Base-by-base conservation (phyloP, 2,113 vertebrate species). In the Monopterus albus region DNA sequence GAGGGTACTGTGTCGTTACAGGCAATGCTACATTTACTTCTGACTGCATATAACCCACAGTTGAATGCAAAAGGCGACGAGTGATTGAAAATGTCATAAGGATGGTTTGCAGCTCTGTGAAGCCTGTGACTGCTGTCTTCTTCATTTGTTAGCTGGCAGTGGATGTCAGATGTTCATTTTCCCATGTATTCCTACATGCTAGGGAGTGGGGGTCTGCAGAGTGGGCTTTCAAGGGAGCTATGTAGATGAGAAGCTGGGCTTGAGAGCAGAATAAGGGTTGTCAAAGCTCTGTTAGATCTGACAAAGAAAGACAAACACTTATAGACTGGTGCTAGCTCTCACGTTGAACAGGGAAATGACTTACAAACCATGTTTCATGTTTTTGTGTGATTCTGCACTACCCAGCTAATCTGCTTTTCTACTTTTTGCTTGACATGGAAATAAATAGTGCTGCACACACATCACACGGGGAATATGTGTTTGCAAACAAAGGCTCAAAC, bases 111-210 rank as follows among this genome's bases (percentile, higher is more conserved):
- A 61, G 43, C 56, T 75, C 55, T 81, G 17, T 21, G 47, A 67
- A 57, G 38, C 49, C 49, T 82, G 53, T 39, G 71, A 78, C 72
- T 59, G 42, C 53, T 61, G 53, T 60, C 35, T 49, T 57, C 62
- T 71, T 84, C 29, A 35, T 82, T 78, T 73, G 42, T 71, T 61
- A 33, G 62, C 71, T 79, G 78, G 73, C 60, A 80, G 43, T 73
- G 72, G 74, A 81, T 78, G 72, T 60, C 56, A 46, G 50, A 63
- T 72, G 73, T n/a, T n/a, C 83, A 90, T 90, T 92, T 90, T 91
- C 90, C 85, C 91, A 91, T 90, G 88, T 87, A 91, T 91, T 88
- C 89, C 88, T 82, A 28, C 61, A 69, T 76, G 79, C 75, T 79
- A 79, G n/a, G 52, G 43, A 79, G 43, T 50, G 75, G 51, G 40